Conservation (phyloP, 2,797 vertebrate species). For the Paratrypauchen microcephalus region DNA sequence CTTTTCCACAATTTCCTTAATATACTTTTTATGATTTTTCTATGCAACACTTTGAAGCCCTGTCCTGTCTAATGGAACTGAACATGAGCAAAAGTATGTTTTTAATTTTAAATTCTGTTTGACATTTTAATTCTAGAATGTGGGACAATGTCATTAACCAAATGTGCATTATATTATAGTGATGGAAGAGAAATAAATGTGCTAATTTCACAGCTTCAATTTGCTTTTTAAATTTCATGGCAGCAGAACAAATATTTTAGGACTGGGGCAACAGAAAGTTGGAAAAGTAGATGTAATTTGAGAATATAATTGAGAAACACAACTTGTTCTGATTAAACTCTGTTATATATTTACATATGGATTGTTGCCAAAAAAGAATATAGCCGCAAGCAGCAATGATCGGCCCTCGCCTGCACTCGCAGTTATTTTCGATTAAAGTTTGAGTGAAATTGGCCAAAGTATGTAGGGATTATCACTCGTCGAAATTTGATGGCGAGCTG, state of each 20-base stretch:
- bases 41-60: background rate
- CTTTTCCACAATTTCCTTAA: conserved; percentile 62
- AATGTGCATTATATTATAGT: background rate
- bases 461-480: too few species aligned
- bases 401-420: too few species aligned
- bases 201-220: background rate
- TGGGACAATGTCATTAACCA: background rate
- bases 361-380: too few species aligned
- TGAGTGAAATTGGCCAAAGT: too few species aligned
- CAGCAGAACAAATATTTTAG: conserved; percentile 1
- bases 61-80: background rate
- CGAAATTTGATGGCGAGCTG: too few species aligned
- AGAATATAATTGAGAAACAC: background rate
- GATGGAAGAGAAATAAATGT: background rate
- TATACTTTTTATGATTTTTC: conserved; percentile 29
- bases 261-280: background rate
- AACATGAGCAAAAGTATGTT: background rate
- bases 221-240: background rate
- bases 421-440: too few species aligned
- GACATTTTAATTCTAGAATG: background rate
- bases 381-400: too few species aligned
- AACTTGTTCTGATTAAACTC: background rate
- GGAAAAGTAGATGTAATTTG: background rate
- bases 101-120: background rate
- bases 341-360: background rate